These are phyloP conservation scores for Eristalinus sepulchralis DNA, from an alignment of 2,888 invertebrate genomes.

Conservation along the genomic window DNA sequence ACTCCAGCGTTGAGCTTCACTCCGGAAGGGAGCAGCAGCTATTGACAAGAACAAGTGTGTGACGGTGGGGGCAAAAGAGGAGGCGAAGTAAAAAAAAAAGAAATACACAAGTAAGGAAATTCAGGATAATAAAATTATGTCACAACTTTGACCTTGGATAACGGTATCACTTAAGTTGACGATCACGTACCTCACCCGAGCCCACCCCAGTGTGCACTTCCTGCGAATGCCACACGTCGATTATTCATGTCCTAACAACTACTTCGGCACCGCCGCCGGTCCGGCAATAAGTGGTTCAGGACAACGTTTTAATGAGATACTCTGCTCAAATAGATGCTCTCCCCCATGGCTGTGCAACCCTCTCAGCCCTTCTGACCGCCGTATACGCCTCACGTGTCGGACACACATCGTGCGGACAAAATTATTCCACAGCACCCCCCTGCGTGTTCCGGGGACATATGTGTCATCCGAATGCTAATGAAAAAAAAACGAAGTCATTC, in stretches of 20 bases:
- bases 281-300: constrained; percentile 25
- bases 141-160: constrained; percentile 57
- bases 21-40: constrained; percentile 2
- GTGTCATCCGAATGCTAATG: not conserved
- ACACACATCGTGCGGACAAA: not conserved
- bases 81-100: not conserved
- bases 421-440: not conserved
- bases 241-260: constrained; percentile 15
- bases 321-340: constrained; percentile 10
- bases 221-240: constrained; percentile 3
- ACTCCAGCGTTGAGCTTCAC: not conserved
- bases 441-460: not conserved
- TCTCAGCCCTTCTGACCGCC: not conserved
- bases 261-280: not conserved
- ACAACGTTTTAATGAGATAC: constrained; percentile 43
- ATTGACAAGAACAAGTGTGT: not conserved
- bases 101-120: constrained; percentile 43
- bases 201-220: not conserved
- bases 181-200: constrained; percentile 38
- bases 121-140: constrained; percentile 67
- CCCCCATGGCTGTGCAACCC: not conserved
- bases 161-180: constrained; percentile 41
- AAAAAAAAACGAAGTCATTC: not conserved
- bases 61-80: not conserved
- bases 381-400: not conserved